A percentile compares a stretch with the other conserved stretches of the same genome.
Conservation (phyloP, 2,797 vertebrate species). For the Gadopsis marmoratus region DNA sequence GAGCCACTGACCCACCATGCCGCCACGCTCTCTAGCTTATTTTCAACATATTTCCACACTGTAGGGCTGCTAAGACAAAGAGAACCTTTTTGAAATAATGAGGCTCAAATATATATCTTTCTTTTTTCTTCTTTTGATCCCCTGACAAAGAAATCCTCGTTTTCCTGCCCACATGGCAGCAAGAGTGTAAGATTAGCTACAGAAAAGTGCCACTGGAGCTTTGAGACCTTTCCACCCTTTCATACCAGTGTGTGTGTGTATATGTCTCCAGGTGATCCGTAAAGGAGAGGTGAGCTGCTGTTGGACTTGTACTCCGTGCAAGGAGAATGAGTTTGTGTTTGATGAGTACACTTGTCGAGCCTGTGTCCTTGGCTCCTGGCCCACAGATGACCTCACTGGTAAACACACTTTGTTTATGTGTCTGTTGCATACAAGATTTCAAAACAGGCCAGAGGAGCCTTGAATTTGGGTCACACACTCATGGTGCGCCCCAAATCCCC, state of each 20-base stretch:
- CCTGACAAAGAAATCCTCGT: constrained; percentile 46
- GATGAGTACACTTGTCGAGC: constrained; percentile 98
- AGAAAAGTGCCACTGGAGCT: constrained; percentile 61
- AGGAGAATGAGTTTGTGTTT: constrained; percentile 97
- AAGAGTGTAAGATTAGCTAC: constrained; percentile 69
- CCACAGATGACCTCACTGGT: constrained; percentile 95
- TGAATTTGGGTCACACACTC: constrained; percentile 54
- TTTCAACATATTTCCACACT: neutral
- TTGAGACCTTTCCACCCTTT: constrained; percentile 59
- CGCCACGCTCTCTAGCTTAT: neutral
- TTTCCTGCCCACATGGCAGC: constrained; percentile 24
- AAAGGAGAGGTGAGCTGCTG: constrained; percentile 99
- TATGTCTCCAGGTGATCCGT: constrained; percentile 91
- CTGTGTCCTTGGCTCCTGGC: constrained; percentile 95
- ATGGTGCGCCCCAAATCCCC: constrained; percentile 28
- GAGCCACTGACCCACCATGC: neutral
- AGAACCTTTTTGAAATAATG: neutral
- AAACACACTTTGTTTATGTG: constrained; percentile 50
- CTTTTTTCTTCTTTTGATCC: constrained; percentile 36
- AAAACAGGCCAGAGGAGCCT: constrained; percentile 6
- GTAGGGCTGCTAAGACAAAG: neutral
- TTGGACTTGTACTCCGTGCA: constrained; percentile 98
- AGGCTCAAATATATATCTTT: neutral
- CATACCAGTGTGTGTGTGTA: constrained; percentile 17
- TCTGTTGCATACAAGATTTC: constrained; percentile 12